Evolutionary conservation across 2,797 vertebrate genomes (phyloP).

Genomic region (Acanthurus leucopareius): DNA sequence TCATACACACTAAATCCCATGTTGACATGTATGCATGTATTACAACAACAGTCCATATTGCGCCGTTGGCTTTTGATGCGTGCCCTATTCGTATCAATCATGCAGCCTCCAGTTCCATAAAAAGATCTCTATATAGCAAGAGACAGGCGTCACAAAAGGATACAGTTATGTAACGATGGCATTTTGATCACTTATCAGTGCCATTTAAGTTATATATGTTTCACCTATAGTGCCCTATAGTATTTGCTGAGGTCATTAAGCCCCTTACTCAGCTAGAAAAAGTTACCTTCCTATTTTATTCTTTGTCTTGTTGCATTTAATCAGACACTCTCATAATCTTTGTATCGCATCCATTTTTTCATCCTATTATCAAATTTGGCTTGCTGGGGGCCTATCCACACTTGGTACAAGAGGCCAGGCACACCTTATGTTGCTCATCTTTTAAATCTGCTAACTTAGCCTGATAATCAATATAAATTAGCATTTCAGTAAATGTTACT

Average conservation of each 20-base stretch:
- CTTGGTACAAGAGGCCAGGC: not conserved
- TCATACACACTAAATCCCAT: slow-evolving; percentile 47
- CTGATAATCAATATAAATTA: not conserved
- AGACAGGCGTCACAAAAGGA: slow-evolving; percentile 20
- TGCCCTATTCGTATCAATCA: slow-evolving; percentile 55
- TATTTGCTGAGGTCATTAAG: slow-evolving; percentile 11
- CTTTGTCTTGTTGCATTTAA: not conserved
- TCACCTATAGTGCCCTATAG: slow-evolving; percentile 20
- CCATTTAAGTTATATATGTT: slow-evolving; percentile 36
- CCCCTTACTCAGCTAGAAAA: slow-evolving; percentile 14
- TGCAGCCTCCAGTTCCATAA: slow-evolving; percentile 39
- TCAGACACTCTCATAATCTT: not conserved
- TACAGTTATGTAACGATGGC: slow-evolving; percentile 38
- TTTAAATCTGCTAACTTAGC: not conserved
- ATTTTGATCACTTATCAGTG: slow-evolving; percentile 42
- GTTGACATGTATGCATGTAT: slow-evolving; percentile 55
- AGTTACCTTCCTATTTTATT: slow-evolving; percentile 21
- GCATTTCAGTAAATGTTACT: not conserved
- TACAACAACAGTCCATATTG: slow-evolving; percentile 11
- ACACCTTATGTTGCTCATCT: not conserved
- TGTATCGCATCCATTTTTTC: not conserved
- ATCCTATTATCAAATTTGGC: not conserved
- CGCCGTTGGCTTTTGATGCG: slow-evolving; percentile 49
- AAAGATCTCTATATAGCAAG: slow-evolving; percentile 42
- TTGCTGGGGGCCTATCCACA: not conserved